Base-by-base conservation (phyloP, 2,113 vertebrate species). In the Anhinga anhinga region DNA sequence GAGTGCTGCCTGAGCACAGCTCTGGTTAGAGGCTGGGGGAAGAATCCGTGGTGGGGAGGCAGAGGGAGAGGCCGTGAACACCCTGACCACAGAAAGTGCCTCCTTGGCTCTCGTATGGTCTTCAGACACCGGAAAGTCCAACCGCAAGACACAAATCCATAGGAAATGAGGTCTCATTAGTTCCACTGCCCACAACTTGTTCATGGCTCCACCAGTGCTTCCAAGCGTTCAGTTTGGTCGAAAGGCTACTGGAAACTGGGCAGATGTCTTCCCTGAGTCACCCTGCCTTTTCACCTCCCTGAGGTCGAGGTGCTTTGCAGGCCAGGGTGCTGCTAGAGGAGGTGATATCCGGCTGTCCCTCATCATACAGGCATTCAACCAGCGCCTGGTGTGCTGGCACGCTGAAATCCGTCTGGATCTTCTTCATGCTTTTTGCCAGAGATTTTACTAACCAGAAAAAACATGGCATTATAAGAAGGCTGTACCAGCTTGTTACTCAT, bases 161-260 rank as follows among this genome's bases (percentile, higher is more conserved):
- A 85, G 90, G 92, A 97, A 96, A 88, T 42, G 59, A 82, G 61
- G 27, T 73, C 76, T 95, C 92, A 93, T 88, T 87, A 88, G 34
- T 97, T 82, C 92, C 66, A 66, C 66, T 82, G 78, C 66, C 93
- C 93, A 82, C 89, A 88, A 15, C 90, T 90, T 82, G 93, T 67
- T 94, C 70, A 74, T 38, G 70, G 73, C 94, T 94, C 93, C 93
- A 71, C 58, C 58, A 67, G 53, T 2, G 1, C 77, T 92, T 95
- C 91, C 70, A 74, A 86, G 49, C 5, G 0, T 76, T 93, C 13
- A 2, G 73, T 71, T 96, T 95, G 77, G 86, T 93, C 6, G 2
- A 85, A 94, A 21, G 59, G 49, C 84, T 87, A 30, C 58, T 95
- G 89, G 86, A 95, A 91, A 91, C 56, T 56, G 49, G 72, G 70